phyloP scores from a whole-genome alignment of 2,797 vertebrate genomes.

The Phoxinus dragarum region DNA sequence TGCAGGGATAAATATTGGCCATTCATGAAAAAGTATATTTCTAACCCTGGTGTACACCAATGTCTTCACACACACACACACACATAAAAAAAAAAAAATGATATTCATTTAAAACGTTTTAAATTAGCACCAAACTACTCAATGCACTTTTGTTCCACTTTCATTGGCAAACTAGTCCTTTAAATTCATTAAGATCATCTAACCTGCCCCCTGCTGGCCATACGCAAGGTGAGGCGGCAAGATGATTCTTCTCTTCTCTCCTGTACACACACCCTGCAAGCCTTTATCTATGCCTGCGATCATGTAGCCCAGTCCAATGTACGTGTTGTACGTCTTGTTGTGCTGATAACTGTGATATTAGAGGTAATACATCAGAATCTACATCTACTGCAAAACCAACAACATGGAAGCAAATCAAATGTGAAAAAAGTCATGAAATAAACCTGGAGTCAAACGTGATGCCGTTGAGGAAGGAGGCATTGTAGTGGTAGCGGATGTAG shows the following conservation, averaged over 20 bases:
- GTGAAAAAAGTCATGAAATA: neutral
- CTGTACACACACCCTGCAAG: constrained; percentile 86
- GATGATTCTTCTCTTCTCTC: constrained; percentile 84
- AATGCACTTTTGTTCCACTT: neutral
- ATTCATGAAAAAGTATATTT: neutral
- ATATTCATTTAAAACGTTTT: neutral
- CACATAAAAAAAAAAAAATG: too few relatives aligned
- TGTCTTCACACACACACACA: neutral
- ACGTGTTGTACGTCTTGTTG: constrained; percentile 95
- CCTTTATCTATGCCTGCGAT: constrained; percentile 94
- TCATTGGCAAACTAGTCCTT: neutral
- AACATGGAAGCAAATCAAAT: neutral
- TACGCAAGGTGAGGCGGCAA: constrained; percentile 93
- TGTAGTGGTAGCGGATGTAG: constrained; percentile 96
- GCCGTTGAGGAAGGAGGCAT: constrained; percentile 90
- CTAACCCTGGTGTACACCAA: neutral
- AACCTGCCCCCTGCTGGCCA: constrained; percentile 91
- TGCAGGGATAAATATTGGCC: neutral
- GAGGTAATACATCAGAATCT: constrained; percentile 20
- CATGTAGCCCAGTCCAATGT: constrained; percentile 94
- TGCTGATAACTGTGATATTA: constrained; percentile 84
- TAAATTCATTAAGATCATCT: constrained; percentile 9
- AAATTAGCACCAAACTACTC: neutral
- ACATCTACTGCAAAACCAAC: neutral
- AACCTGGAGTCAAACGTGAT: constrained; percentile 92